Base-by-base conservation (phyloP, 1,140 invertebrate species). In the Lordiphosa clarofinis region DNA sequence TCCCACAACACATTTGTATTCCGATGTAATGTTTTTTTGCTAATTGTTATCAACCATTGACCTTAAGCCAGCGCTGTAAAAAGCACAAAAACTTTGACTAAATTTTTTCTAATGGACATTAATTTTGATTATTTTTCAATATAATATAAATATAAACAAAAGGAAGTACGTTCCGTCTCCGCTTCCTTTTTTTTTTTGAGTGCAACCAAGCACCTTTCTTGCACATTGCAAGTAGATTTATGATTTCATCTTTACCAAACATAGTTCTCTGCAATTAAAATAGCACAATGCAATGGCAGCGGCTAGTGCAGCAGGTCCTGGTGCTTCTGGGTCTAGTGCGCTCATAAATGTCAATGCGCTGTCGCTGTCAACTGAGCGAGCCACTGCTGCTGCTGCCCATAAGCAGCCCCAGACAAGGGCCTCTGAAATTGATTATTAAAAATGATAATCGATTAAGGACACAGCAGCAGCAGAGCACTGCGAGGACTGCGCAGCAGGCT, bases 401-500 rank as follows among this genome's bases (percentile, higher is more conserved):
- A 75, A 63, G 49, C 43, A 56, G 63, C 49, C 19, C 6, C 21
- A 11, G 4, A 37, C 38, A 56, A 71, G 44, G 44, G 60, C 54
- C 39, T 60, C 57, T 58, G 54, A 81, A 82, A 82, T 72, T 87
- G 84, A 87, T 88, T 88, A 87, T 88, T 86, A 88, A 87, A 88
- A 87, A 86, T 87, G 86, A 88, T 87, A 88, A 88, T 88, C 81
- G 86, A 88, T 84, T 84, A 78, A 70, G 60, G 73, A 71, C 67
- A 43, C 53, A 58, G 66, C 36, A 42, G 54, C 58, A 11, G 6
- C 24, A 15, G 24, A 5, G 2, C 19, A 9, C 50, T 63, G 55
- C 31, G 42, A 63, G 40, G 28, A 56, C 55, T 56, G 39, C 36
- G 35, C 61, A 49, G 35, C 57, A 40, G 55, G 63, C 66, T 75